Conservation (phyloP, 2,113 vertebrate genomes). For the Lycocorax pyrrhopterus region DNA sequence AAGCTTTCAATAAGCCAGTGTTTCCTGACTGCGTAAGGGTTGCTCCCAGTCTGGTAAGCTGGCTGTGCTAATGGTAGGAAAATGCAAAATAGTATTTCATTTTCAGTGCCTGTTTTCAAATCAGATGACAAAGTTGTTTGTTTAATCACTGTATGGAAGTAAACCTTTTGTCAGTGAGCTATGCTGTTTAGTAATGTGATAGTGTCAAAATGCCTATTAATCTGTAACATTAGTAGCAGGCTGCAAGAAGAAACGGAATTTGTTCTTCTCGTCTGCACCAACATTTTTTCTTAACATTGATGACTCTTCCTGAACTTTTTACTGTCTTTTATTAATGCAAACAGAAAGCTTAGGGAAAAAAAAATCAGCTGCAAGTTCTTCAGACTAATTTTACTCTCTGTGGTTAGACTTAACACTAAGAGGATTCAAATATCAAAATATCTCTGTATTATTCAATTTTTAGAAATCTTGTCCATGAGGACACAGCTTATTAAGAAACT, state of each 20-base stretch:
- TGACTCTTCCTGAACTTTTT: background rate
- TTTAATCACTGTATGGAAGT: background rate
- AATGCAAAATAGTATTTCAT: background rate
- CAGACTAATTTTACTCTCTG: background rate
- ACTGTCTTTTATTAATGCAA: background rate
- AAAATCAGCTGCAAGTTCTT: background rate
- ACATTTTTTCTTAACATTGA: background rate
- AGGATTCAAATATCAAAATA: conserved; percentile 7
- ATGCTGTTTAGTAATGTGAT: background rate
- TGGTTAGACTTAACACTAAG: background rate
- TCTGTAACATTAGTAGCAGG: background rate
- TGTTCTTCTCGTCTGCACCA: background rate
- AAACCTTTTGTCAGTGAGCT: background rate
- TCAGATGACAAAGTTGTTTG: background rate
- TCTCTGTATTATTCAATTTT: background rate
- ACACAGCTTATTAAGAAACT: background rate
- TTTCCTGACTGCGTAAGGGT: background rate
- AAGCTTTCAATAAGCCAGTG: background rate
- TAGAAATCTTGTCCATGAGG: background rate
- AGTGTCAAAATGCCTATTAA: background rate
- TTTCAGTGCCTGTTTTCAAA: conserved; percentile 14
- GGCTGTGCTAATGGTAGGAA: background rate
- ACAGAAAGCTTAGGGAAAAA: background rate
- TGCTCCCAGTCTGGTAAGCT: background rate
- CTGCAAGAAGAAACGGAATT: background rate